These are phyloP conservation scores for Dromas ardeola DNA, from an alignment of 2,113 vertebrate species.

Conservation along the genomic window DNA sequence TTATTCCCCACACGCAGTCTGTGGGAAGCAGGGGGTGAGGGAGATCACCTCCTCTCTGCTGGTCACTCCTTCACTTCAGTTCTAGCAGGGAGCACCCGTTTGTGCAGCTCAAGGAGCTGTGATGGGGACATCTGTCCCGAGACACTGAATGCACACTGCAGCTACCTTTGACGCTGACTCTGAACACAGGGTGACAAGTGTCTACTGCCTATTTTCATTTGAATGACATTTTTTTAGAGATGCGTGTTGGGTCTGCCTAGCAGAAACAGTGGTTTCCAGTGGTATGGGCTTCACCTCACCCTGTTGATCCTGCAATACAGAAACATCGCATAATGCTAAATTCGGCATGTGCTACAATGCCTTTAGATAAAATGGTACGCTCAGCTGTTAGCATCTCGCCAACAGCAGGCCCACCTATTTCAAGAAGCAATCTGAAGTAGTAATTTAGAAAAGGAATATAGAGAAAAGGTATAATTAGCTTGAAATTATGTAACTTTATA, in stretches of 20 bases:
- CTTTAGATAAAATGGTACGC: neutral
- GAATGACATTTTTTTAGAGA: neutral
- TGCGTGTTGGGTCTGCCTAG: neutral
- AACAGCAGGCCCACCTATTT: neutral
- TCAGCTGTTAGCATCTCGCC: neutral
- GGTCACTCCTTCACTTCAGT: neutral
- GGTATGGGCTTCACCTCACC: neutral
- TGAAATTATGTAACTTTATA: neutral
- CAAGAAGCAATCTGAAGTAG: neutral
- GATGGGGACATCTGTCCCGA: rapidly evolving
- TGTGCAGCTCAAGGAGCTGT: neutral
- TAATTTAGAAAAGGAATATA: neutral
- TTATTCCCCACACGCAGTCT: too few relatives aligned
- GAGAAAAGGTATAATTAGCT: neutral
- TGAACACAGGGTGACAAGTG: neutral
- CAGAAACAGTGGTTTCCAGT: neutral
- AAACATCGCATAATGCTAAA: neutral
- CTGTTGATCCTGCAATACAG: neutral
- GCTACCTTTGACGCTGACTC: neutral
- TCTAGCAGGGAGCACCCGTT: neutral
- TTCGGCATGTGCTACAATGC: neutral
- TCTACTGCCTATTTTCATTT: neutral
- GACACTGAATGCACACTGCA: rapidly evolving
- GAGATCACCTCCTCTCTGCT: rapidly evolving
- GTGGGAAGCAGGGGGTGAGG: neutral